Conservation (phyloP, 1,140 invertebrate genomes). For the Megalopta genalis region DNA sequence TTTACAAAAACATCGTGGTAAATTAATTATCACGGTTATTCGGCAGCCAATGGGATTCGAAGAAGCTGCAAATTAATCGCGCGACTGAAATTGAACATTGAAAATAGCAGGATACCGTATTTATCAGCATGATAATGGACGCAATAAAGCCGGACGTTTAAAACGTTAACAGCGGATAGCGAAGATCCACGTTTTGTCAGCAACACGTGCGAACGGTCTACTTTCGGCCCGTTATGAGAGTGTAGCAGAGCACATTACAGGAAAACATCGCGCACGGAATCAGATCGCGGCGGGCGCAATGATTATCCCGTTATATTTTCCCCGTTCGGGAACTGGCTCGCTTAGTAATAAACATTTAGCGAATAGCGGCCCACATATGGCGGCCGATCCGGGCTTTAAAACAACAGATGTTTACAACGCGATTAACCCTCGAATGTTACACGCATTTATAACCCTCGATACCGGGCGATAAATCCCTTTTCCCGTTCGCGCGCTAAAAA, state of each 20-base stretch:
- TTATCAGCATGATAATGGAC: background rate
- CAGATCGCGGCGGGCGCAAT: background rate
- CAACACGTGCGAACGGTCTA: constrained; percentile 31
- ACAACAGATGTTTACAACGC: background rate
- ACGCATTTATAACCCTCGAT: too few relatives aligned
- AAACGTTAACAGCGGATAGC: background rate
- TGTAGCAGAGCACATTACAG: background rate
- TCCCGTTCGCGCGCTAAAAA: too few relatives aligned
- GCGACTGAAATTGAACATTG: background rate
- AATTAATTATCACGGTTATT: too few relatives aligned
- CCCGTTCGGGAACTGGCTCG: background rate
- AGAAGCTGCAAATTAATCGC: too few relatives aligned
- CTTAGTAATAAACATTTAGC: too few relatives aligned
- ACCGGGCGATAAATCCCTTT: too few relatives aligned
- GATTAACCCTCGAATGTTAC: background rate
- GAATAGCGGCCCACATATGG: background rate
- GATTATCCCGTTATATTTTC: constrained; percentile 6
- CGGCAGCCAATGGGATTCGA: too few relatives aligned
- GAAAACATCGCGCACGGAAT: background rate
- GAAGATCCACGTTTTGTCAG: constrained; percentile 16
- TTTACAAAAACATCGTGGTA: too few relatives aligned
- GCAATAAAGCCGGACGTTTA: background rate
- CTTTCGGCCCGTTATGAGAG: background rate
- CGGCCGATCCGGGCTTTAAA: background rate
- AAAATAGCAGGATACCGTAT: background rate